Percentiles rank a stretch among this genome's conserved stretches.
These are phyloP conservation scores for Paramormyrops hopkinsi DNA, from an alignment of 2,797 vertebrate genomes.

Conservation along the genomic window DNA sequence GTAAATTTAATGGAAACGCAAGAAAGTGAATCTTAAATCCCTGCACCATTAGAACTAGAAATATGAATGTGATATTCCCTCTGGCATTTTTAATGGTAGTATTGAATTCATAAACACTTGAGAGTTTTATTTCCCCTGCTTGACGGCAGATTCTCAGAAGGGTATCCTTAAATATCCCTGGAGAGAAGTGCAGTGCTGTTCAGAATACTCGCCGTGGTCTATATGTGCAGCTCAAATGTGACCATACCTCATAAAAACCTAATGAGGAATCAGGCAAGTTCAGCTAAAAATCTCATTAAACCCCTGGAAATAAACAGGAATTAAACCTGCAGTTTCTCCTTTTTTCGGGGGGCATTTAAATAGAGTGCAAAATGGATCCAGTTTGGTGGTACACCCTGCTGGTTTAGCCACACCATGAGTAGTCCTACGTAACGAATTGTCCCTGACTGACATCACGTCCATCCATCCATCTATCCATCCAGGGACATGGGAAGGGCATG, in stretches of 20 bases:
- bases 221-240: slow-evolving; percentile 43
- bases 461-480: not conserved
- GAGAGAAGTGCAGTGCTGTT: slow-evolving; percentile 23
- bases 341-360: slow-evolving; percentile 49
- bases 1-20: slow-evolving; percentile 8
- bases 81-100: slow-evolving; percentile 71
- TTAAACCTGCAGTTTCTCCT: slow-evolving; percentile 54
- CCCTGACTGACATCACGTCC: not conserved
- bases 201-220: slow-evolving; percentile 36
- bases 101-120: slow-evolving; percentile 74
- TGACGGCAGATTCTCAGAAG: slow-evolving; percentile 49
- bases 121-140: slow-evolving; percentile 55
- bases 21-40: not conserved
- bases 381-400: slow-evolving; percentile 32
- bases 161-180: slow-evolving; percentile 31
- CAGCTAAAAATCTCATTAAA: slow-evolving; percentile 62
- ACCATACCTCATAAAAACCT: slow-evolving; percentile 63
- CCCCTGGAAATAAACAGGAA: slow-evolving; percentile 55
- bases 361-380: slow-evolving; percentile 42
- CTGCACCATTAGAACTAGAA: slow-evolving; percentile 51
- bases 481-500: not conserved
- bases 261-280: slow-evolving; percentile 63
- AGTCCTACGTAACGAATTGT: slow-evolving; percentile 21
- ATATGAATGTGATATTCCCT: slow-evolving; percentile 72
- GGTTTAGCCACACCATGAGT: slow-evolving; percentile 29